phyloP scores from a whole-genome alignment of 35 echinoderm and acorn worm species.

The Patiria miniata region DNA sequence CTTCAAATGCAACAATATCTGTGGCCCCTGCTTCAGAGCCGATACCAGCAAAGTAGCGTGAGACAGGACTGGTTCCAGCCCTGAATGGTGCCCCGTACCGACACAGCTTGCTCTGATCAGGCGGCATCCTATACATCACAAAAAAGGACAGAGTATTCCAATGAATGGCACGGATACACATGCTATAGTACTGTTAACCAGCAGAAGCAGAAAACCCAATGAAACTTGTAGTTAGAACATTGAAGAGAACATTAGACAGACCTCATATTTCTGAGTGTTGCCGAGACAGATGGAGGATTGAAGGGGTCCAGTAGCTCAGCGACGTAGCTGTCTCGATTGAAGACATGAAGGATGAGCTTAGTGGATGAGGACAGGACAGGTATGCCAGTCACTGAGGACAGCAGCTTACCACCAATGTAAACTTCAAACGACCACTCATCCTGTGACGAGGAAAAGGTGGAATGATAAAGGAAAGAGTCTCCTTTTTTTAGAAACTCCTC shows the following conservation, averaged over 20 bases:
- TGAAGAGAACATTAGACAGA: not conserved
- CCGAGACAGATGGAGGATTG: conserved; percentile 18
- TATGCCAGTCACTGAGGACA: not conserved
- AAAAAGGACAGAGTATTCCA: not conserved
- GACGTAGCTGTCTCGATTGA: conserved; percentile 36
- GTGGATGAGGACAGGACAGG: conserved; percentile 22
- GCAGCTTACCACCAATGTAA: conserved; percentile 33
- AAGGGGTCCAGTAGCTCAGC: not conserved
- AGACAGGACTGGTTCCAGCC: conserved; percentile 19
- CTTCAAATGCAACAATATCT: not conserved
- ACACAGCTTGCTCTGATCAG: not conserved
- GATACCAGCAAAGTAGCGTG: conserved; percentile 21
- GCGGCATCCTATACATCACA: conserved; percentile 10
- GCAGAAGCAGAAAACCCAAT: no score
- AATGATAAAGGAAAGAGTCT: not conserved
- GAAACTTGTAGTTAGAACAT: no score
- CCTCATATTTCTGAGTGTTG: conserved; percentile 24
- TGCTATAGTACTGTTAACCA: no score
- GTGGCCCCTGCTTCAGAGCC: conserved; percentile 11
- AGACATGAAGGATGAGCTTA: conserved; percentile 43
- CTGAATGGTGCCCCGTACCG: conserved; percentile 32
- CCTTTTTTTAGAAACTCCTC: not conserved
- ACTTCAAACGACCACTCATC: conserved; percentile 23
- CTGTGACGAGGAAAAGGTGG: conserved; percentile 15
- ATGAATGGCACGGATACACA: no score